Conservation (phyloP, 2,113 vertebrate genomes). For the Brachypodius melanocephalos region DNA sequence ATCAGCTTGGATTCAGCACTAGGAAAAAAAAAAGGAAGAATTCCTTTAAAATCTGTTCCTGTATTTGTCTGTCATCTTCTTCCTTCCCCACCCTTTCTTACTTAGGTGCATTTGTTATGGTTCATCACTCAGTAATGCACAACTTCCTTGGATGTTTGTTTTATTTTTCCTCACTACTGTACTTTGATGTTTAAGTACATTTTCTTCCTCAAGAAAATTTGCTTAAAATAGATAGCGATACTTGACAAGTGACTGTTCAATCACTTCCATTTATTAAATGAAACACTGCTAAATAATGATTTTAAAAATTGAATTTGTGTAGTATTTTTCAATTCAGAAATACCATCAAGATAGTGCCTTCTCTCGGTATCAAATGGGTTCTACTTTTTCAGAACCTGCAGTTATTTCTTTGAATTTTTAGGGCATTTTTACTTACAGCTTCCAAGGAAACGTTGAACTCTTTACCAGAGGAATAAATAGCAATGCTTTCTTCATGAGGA, state of each 20-base stretch:
- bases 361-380: neutral
- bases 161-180: neutral
- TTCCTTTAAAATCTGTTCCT: neutral
- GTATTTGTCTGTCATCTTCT: neutral
- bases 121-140: neutral
- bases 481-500: neutral
- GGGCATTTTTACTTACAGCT: neutral
- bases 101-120: neutral
- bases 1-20: neutral
- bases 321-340: neutral
- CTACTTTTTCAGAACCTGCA: neutral
- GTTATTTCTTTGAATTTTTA: neutral
- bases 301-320: neutral
- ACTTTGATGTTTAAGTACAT: neutral
- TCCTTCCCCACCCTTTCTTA: neutral
- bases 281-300: neutral
- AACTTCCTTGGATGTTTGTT: neutral
- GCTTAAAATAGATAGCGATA: neutral
- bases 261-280: neutral
- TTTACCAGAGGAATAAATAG: neutral
- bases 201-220: neutral
- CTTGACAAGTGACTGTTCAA: neutral
- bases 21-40: neutral
- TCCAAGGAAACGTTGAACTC: neutral
- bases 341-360: neutral